A percentile compares a stretch with the other conserved stretches of the same genome.
Evolutionary conservation across 2,113 vertebrate species (phyloP).

Genomic region (Epinephelus lanceolatus): DNA sequence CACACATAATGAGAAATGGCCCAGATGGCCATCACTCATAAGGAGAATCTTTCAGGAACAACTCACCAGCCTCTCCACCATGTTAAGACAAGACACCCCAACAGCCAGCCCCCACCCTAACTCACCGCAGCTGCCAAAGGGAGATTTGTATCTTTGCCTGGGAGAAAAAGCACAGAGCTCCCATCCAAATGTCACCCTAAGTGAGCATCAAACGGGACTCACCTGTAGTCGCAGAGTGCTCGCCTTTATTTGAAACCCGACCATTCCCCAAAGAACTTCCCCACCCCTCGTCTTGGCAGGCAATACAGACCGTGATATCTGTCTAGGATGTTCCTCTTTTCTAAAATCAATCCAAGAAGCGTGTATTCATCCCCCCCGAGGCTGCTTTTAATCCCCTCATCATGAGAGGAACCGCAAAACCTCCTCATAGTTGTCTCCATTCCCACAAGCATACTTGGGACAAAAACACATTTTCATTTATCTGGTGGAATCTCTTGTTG

Average conservation of each 20-base stretch:
- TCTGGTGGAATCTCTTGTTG: constrained; percentile 54
- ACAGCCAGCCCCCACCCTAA: constrained; percentile 24
- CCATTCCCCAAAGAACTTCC: constrained; percentile 52
- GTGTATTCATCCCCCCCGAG: constrained; percentile 35
- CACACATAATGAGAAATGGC: constrained; percentile 46
- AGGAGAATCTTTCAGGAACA: constrained; percentile 71
- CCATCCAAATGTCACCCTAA: constrained; percentile 63
- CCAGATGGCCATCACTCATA: constrained; percentile 76
- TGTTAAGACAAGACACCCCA: constrained; percentile 69
- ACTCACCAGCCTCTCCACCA: constrained; percentile 70
- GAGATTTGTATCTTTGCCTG: constrained; percentile 75
- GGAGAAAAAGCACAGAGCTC: constrained; percentile 48
- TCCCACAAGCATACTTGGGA: constrained; percentile 59
- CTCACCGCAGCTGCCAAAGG: constrained; percentile 64
- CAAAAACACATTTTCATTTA: constrained; percentile 54
- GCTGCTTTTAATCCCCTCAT: constrained; percentile 68
- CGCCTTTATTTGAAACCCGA: constrained; percentile 71
- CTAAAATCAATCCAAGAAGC: constrained; percentile 62
- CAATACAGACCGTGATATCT: constrained; percentile 57
- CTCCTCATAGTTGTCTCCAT: constrained; percentile 51
- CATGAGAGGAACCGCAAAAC: constrained; percentile 59
- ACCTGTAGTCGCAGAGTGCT: constrained; percentile 60
- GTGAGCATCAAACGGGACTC: constrained; percentile 71
- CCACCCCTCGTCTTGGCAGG: constrained; percentile 53
- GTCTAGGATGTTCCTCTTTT: constrained; percentile 60